Evolutionary conservation across 92 coral and sea anemone genomes (phyloP).

Genomic region (Isaurus tuberculatus): DNA sequence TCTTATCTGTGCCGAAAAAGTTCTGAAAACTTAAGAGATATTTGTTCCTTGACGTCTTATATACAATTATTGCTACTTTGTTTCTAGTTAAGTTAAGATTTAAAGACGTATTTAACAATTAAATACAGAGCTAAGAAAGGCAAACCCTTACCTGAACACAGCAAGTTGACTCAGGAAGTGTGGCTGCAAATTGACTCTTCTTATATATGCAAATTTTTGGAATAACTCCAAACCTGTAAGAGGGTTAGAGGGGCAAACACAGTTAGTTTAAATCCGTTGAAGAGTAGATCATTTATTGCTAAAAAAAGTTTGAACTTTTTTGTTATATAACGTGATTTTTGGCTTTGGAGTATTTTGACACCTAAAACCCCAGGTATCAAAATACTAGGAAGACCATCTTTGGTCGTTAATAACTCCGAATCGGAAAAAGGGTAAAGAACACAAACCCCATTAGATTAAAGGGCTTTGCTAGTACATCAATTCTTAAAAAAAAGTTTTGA

Average conservation of each 20-base stretch:
- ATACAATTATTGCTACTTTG: slow-evolving; percentile 14
- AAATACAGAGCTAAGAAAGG: not conserved
- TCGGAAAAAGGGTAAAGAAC: slow-evolving; percentile 18
- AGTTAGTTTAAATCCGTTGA: slow-evolving; percentile 2
- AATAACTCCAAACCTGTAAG: not conserved
- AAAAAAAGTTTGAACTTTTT: not conserved
- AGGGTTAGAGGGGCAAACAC: slow-evolving; percentile 20
- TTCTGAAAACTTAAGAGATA: not conserved
- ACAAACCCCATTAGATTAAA: not conserved
- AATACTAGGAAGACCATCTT: not conserved
- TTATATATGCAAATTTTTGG: slow-evolving; percentile 1
- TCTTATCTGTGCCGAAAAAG: slow-evolving; percentile 5
- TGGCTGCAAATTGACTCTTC: not conserved
- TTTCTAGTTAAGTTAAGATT: slow-evolving; percentile 6
- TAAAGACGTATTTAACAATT: not conserved
- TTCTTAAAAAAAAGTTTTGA: not conserved
- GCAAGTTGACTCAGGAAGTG: slow-evolving; percentile 2
- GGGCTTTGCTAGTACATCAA: not conserved
- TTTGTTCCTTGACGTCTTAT: slow-evolving; percentile 9
- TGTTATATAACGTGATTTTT: not conserved
- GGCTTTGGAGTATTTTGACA: slow-evolving; percentile 11
- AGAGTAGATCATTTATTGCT: slow-evolving; percentile 8
- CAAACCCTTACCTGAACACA: slow-evolving; percentile 21
- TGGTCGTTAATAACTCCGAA: not conserved
- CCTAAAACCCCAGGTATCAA: slow-evolving; percentile 1